phyloP scores from a whole-genome alignment of 2,797 vertebrate genomes.

The Halcyon leucocephala region DNA sequence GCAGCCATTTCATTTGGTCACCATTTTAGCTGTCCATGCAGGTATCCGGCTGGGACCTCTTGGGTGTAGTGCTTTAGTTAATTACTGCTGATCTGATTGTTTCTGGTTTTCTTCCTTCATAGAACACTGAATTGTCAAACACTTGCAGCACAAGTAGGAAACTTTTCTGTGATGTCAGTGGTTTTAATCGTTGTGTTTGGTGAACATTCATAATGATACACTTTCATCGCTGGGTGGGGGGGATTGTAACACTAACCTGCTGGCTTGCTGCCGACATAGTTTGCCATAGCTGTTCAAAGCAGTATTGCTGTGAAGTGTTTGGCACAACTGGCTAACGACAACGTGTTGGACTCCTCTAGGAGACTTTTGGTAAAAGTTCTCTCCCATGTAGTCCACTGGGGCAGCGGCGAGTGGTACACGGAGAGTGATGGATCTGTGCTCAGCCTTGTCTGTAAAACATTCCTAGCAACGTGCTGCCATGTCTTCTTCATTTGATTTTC shows the following conservation, averaged over 20 bases:
- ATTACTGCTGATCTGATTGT: conserved; percentile 18
- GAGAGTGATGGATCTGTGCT: not conserved
- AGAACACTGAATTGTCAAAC: not conserved
- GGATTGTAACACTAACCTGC: not conserved
- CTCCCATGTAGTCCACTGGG: not conserved
- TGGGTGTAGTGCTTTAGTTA: not conserved
- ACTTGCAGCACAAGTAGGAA: not conserved
- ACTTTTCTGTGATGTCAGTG: not conserved
- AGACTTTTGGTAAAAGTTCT: not conserved
- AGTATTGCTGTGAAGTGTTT: not conserved
- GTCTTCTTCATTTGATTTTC: not conserved
- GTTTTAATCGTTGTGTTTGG: not conserved
- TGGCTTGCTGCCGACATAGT: not conserved
- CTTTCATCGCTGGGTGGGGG: not conserved
- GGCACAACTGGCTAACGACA: not conserved
- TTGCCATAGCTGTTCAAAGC: not conserved
- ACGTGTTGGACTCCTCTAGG: not conserved
- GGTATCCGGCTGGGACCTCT: conserved; percentile 7
- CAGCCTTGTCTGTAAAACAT: not conserved
- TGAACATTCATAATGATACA: not conserved
- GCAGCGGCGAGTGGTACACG: rapidly evolving
- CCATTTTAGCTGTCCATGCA: not conserved
- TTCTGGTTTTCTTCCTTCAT: conserved; percentile 25
- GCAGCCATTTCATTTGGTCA: not conserved
- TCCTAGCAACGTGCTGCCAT: not conserved